These are phyloP conservation scores for Pygoscelis adeliae DNA, from an alignment of 2,113 vertebrate genomes.

Conservation along the genomic window DNA sequence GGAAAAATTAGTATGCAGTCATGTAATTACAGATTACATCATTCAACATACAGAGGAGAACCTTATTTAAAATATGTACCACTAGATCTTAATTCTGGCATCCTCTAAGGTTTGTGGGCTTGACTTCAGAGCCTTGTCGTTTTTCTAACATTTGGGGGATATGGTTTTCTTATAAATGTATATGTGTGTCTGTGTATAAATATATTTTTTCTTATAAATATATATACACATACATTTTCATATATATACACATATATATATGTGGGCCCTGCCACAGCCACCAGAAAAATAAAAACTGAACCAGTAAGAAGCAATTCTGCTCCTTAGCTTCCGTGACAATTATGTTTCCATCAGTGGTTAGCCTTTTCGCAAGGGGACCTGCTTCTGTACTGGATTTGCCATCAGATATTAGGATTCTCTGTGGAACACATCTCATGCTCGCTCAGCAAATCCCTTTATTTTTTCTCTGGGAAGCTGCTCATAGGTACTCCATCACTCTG, in stretches of 20 bases:
- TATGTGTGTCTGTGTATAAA: background rate
- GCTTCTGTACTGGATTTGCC: constrained; percentile 34
- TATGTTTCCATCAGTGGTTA: background rate
- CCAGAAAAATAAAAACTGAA: background rate
- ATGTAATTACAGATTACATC: constrained; percentile 28
- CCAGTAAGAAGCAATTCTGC: background rate
- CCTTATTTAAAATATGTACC: background rate
- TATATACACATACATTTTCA: background rate
- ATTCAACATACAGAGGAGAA: background rate
- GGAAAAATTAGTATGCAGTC: background rate
- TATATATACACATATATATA: no score
- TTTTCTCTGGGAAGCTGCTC: constrained; percentile 49
- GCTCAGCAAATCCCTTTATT: constrained; percentile 56
- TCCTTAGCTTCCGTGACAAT: background rate
- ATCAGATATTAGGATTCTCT: constrained; percentile 55
- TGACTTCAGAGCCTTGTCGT: background rate
- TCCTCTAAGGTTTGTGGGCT: background rate
- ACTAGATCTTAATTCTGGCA: background rate
- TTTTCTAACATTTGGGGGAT: background rate
- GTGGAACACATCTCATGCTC: constrained; percentile 20
- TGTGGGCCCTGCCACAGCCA: background rate
- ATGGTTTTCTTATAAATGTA: background rate
- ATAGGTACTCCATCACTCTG: constrained; percentile 71
- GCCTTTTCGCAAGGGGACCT: background rate
- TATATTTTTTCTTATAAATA: background rate